Evolutionary conservation across 2,113 vertebrate species (phyloP).

Genomic region (Alethe diademata): DNA sequence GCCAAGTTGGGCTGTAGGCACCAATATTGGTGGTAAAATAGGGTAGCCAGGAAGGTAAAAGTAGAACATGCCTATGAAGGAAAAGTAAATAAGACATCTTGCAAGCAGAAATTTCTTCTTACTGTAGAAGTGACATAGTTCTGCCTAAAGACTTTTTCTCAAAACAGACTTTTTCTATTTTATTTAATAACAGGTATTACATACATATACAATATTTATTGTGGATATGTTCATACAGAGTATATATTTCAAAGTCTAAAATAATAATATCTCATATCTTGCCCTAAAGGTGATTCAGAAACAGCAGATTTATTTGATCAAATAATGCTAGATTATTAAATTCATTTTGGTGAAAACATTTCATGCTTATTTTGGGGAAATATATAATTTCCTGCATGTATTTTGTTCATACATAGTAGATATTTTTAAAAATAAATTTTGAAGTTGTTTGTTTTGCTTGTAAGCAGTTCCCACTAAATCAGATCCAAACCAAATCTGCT

Average conservation of each 20-base stretch:
- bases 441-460: constrained; percentile 3
- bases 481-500: constrained; percentile 28
- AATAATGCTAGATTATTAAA: not conserved
- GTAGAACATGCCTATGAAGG: not conserved
- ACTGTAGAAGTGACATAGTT: not conserved
- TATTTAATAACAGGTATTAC: not conserved
- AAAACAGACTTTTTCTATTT: not conserved
- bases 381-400: not conserved
- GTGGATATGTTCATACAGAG: not conserved
- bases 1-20: fast-evolving
- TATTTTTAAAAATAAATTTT: not conserved
- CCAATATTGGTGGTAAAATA: not conserved
- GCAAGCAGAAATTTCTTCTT: not conserved
- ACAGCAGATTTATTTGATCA: not conserved
- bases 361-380: not conserved
- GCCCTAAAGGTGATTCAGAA: not conserved
- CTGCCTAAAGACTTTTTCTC: not conserved
- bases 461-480: constrained; percentile 9
- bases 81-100: not conserved
- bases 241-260: not conserved
- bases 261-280: not conserved
- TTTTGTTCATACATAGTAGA: not conserved
- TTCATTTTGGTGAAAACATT: not conserved
- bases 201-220: not conserved
- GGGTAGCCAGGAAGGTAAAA: not conserved